Evolutionary conservation across 2,888 invertebrate species (phyloP).

Genomic region (Drosophila lacicola): DNA sequence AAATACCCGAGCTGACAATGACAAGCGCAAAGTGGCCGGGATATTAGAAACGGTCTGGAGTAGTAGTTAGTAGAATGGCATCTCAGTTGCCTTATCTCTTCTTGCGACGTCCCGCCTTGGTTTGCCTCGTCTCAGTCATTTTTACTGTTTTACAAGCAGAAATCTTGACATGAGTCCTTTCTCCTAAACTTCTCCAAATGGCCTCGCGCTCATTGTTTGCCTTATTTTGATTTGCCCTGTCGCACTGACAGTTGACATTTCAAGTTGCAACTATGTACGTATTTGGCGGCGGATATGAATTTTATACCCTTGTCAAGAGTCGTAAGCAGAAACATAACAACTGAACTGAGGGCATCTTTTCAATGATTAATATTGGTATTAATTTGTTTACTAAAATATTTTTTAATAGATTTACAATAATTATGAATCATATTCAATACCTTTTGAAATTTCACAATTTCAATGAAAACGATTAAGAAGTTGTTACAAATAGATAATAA

Average conservation of each 20-base stretch:
- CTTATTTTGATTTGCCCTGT: slow-evolving; percentile 64
- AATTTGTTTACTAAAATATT: no score
- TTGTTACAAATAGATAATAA: no score
- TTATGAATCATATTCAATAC: no score
- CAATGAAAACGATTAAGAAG: no score
- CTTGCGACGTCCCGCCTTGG: neutral
- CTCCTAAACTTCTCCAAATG: slow-evolving; percentile 27
- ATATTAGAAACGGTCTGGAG: slow-evolving; percentile 12
- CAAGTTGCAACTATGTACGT: slow-evolving; percentile 55
- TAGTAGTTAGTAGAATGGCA: slow-evolving; percentile 26
- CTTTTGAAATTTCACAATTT: no score
- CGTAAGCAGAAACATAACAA: slow-evolving; percentile 16
- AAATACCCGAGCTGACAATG: slow-evolving; percentile 78
- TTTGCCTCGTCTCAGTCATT: slow-evolving; percentile 37
- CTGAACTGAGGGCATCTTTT: slow-evolving; percentile 4
- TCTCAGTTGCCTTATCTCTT: neutral
- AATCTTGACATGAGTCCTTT: slow-evolving; percentile 62
- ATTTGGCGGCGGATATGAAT: slow-evolving; percentile 51
- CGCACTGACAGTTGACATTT: slow-evolving; percentile 73
- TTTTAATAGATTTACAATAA: no score
- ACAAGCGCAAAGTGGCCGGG: slow-evolving; percentile 66
- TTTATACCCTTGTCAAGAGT: slow-evolving; percentile 39
- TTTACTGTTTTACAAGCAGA: slow-evolving; percentile 76
- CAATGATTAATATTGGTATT: no score
- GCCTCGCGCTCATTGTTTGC: slow-evolving; percentile 55